phyloP scores from a whole-genome alignment of 2,888 invertebrate species.

The Acleris literana region DNA sequence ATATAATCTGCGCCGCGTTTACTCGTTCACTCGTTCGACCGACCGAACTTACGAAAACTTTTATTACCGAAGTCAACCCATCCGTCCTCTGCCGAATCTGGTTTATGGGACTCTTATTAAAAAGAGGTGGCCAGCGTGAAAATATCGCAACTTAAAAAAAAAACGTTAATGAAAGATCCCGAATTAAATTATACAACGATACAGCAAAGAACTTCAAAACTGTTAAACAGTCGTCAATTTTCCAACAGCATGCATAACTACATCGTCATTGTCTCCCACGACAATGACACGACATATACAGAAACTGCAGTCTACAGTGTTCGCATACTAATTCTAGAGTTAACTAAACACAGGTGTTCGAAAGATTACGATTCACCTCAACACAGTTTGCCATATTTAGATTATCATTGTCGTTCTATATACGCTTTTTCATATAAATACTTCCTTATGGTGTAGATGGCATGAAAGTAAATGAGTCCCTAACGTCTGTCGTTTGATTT shows the following conservation, averaged over 20 bases:
- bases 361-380: slow-evolving; percentile 52
- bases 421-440: slow-evolving; percentile 26
- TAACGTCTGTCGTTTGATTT: no score
- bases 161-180: no score
- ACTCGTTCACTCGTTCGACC: no score
- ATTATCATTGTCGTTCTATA: slow-evolving; percentile 26
- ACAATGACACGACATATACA: slow-evolving; percentile 33
- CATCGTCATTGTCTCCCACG: slow-evolving; percentile 11
- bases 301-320: slow-evolving; percentile 42
- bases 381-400: slow-evolving; percentile 32
- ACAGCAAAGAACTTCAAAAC: no score
- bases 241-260: neutral
- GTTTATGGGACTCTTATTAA: no score
- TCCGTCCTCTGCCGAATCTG: no score
- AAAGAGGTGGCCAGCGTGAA: no score
- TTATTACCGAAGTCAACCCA: no score
- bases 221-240: neutral
- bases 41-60: no score
- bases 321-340: slow-evolving; percentile 36
- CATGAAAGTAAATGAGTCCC: neutral
- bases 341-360: slow-evolving; percentile 32
- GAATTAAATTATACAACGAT: no score
- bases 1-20: no score
- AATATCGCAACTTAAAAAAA: no score
- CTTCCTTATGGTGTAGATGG: slow-evolving; percentile 13